Evolutionary conservation across 2,113 vertebrate genomes (phyloP), one percentile per base, ranked within the genome.

Genomic region (Epinephelus moara): DNA sequence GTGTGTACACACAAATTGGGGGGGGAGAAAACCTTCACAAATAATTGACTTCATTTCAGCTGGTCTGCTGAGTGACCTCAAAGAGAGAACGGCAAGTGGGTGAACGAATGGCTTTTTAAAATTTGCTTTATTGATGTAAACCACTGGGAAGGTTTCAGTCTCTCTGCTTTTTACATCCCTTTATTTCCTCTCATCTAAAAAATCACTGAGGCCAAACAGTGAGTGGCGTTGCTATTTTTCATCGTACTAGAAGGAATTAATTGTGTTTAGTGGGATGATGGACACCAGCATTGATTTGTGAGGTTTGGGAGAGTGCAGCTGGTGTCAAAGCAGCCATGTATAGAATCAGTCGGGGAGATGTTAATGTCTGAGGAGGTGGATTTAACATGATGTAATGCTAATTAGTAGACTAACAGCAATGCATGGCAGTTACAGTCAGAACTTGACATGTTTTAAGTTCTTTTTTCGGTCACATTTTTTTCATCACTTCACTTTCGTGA

Each of bases 251-350:
- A 86, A 73, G 47, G 57, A 74, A 30, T 78, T 85, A 85, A 93
- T 89, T 83, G 85, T 85, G 60, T 84, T 85, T 79, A 73, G 85
- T 59, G 49, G 82, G 75, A 78, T 78, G 78, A 84, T 62, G 63
- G 78, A 88, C 85, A 80, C 67, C 57, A 42, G 56, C 42, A 49
- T 81, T 89, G 76, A 83, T 90, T 82, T 79, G 80, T 62, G 81
- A 75, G 23, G 18, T 59, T 61, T 71, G 57, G 57, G 37, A 86
- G 78, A 66, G 67, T 63, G 61, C 63, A 49, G 72, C 49, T 75
- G n/a, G 50, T 86, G 70, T 83, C 84, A 91, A 75, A 81, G 23
- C 79, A 75, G 23, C 23, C 72, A 53, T 55, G 57, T 74, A 70
- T 66, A 55, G 33, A 74, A 60, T 66, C 62, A 76, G 47, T 88